Percentiles rank a stretch among this genome's conserved stretches.
Conservation (phyloP, 2,797 vertebrate genomes). For the Amblyraja radiata region DNA sequence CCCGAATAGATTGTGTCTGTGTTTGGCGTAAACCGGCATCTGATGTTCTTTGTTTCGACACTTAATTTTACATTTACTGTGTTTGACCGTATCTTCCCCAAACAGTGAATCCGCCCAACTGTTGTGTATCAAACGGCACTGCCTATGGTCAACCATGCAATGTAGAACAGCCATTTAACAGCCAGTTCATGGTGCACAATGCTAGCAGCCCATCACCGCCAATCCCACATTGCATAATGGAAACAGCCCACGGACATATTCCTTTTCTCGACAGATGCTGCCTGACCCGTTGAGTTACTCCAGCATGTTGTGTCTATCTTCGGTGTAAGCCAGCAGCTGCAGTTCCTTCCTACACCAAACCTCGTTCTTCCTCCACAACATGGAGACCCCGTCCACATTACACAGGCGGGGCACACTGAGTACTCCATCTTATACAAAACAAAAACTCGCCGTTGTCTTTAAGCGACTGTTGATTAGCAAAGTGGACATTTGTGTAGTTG, state of each 20-base stretch:
- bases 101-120: background rate
- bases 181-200: background rate
- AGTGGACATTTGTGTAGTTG: background rate
- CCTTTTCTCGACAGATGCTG: no score
- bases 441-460: no score
- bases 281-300: no score
- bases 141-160: background rate
- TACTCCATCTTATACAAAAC: background rate
- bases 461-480: background rate
- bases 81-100: background rate
- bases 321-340: no score
- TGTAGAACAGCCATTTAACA: background rate
- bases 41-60: background rate
- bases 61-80: background rate
- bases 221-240: background rate
- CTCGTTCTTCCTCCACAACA: no score
- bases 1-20: no score
- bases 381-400: no score
- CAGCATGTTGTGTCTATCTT: no score
- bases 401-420: background rate
- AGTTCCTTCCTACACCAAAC: no score
- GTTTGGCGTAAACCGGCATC: no score
- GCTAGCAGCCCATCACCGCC: background rate
- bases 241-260: background rate
- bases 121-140: background rate